phyloP scores from a whole-genome alignment of 2,888 invertebrate species.

The Hirtodrosophila duncani region DNA sequence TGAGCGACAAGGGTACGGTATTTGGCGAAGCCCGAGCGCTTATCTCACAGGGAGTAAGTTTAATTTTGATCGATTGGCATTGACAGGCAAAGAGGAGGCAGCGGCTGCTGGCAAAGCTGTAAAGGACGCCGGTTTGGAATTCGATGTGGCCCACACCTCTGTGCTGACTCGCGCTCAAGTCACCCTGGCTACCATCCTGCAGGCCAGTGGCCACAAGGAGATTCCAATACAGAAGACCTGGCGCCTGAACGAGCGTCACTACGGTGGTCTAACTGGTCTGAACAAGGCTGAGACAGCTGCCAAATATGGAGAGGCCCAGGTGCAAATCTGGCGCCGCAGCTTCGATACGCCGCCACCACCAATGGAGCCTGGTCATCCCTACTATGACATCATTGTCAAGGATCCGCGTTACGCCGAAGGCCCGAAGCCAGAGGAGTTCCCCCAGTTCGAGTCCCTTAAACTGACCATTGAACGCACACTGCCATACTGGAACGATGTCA shows the following conservation, averaged over 20 bases:
- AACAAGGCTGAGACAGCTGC: constrained; percentile 93
- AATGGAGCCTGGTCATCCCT: constrained; percentile 88
- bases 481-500: constrained; percentile 93
- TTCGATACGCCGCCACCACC: constrained; percentile 91
- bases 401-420: constrained; percentile 87
- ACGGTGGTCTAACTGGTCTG: constrained; percentile 92
- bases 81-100: constrained; percentile 76
- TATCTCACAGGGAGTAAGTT: constrained; percentile 10
- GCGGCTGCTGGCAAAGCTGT: constrained; percentile 86
- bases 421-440: constrained; percentile 88
- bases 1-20: constrained; percentile 83
- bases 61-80: constrained; percentile 7
- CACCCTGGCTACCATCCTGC: constrained; percentile 84
- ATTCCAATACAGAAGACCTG: constrained; percentile 87
- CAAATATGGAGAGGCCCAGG: constrained; percentile 92
- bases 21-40: not conserved
- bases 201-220: constrained; percentile 84
- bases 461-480: constrained; percentile 89
- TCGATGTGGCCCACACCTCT: constrained; percentile 90
- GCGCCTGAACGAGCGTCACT: constrained; percentile 93
- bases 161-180: constrained; percentile 89
- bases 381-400: constrained; percentile 87
- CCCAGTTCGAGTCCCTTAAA: constrained; percentile 91
- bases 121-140: constrained; percentile 85
- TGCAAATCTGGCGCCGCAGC: constrained; percentile 90